Evolutionary conservation across 2,888 invertebrate species (phyloP), one percentile per base, ranked within the genome.

Genomic region (Scaeva pyrastri): DNA sequence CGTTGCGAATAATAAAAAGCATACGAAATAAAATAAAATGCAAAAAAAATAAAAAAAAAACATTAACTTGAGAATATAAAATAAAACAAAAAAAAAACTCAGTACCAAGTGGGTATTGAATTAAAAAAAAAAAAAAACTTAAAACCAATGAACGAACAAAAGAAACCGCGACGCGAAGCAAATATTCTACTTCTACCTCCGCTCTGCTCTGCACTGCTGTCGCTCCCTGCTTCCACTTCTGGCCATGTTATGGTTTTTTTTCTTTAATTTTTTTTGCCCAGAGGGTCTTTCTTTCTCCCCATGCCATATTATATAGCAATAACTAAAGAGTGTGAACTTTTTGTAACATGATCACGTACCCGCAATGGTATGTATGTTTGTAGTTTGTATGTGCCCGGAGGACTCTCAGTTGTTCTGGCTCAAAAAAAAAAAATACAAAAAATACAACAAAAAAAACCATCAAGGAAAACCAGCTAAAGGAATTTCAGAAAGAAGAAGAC

Each of bases 331-430:
- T 86, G 86, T 86, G 86, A 82, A 86, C 77, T 86, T 86, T 66
- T 82, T 78, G 86, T 82, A 86, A 86, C 86, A 86, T 82, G 86
- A 86, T 86, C 86, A 86, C 86, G 86, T 86, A 82, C 45, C 82
- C 45, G 19, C 16, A 58, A 45, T 55, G 39, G 52, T 45, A 68
- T 43, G 72, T 48, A 66, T 71, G 26, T 52, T 48, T 56, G 31
- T 26, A 62, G 26, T 52, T 48, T 56, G 31, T 26, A 62, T 73
- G 39, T 55, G 55, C 26, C n/a, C 48, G 48, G 62, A 8, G 36
- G 14, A n/a, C 23, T 14, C 1, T 23, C n/a, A 26, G 21, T 21
- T 58, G 19, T 21, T 41, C 50, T 41, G 36, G n/a, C n/a, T 70
- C 26, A n/a, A 7, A 14, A 23, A 31, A 48, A 36, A 45, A 50